A percentile compares a stretch with the other conserved stretches of the same genome.
Evolutionary conservation across 2,113 vertebrate species (phyloP).

Genomic region (Clinocottus analis): DNA sequence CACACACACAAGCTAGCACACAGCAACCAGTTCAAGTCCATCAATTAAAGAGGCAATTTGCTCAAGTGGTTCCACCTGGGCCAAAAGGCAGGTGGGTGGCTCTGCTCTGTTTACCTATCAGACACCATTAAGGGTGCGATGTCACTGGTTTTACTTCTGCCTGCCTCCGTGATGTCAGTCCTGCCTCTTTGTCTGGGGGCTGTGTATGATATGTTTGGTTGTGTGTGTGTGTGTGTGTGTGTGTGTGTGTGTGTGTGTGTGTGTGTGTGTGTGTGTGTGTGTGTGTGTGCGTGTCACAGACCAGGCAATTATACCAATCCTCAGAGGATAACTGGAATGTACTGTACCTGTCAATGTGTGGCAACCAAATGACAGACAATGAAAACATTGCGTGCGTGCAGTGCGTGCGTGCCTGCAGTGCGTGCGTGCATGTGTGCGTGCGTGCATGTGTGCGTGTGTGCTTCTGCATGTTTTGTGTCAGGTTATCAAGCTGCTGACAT

Average conservation of each 20-base stretch:
- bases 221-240: neutral
- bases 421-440: neutral
- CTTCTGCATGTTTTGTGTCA: slow-evolving; percentile 44
- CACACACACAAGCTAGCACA: slow-evolving; percentile 36
- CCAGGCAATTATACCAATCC: slow-evolving; percentile 35
- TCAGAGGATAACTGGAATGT: slow-evolving; percentile 42
- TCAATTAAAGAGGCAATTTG: slow-evolving; percentile 80
- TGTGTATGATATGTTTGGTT: neutral
- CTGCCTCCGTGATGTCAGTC: slow-evolving; percentile 30
- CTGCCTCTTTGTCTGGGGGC: slow-evolving; percentile 20
- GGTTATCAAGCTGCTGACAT: slow-evolving; percentile 54
- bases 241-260: neutral
- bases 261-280: neutral
- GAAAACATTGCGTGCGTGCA: slow-evolving; percentile 5
- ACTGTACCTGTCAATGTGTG: slow-evolving; percentile 50
- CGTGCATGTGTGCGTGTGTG: neutral
- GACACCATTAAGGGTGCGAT: slow-evolving; percentile 62
- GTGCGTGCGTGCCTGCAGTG: slow-evolving; percentile 2
- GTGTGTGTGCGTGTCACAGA: too few species aligned
- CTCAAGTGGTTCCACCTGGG: slow-evolving; percentile 78
- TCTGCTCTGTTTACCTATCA: slow-evolving; percentile 74
- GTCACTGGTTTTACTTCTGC: slow-evolving; percentile 48
- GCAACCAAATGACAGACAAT: slow-evolving; percentile 47
- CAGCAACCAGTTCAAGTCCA: slow-evolving; percentile 73
- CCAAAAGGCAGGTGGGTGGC: slow-evolving; percentile 74